Percentiles rank a stretch among this genome's conserved stretches.
Conservation (phyloP, 2,888 invertebrate genomes). For the Tenthredo mesomela region DNA sequence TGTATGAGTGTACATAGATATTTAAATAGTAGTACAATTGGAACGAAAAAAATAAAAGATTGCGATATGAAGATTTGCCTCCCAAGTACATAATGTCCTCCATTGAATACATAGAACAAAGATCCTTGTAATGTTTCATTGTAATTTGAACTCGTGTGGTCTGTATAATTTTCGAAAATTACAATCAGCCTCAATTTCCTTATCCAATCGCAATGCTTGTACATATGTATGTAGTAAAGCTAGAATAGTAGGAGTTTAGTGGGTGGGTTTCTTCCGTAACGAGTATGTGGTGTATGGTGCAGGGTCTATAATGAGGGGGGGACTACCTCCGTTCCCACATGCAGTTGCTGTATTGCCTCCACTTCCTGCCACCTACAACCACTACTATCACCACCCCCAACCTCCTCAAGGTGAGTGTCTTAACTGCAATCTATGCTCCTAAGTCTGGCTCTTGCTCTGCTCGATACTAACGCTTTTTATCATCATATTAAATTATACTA, state of each 20-base stretch:
- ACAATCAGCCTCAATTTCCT: slow-evolving; percentile 1
- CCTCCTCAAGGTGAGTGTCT: slow-evolving; percentile 73
- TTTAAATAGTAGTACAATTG: background rate
- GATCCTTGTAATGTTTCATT: background rate
- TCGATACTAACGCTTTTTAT: slow-evolving; percentile 1
- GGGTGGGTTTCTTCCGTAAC: slow-evolving; percentile 39
- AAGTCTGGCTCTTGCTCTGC: slow-evolving; percentile 27
- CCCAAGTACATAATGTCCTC: background rate
- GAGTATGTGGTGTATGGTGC: slow-evolving; percentile 71
- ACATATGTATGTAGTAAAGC: background rate
- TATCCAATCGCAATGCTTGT: slow-evolving; percentile 21
- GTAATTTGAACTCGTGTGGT: background rate
- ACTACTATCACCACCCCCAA: slow-evolving; percentile 71
- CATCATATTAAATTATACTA: background rate
- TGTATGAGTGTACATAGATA: background rate
- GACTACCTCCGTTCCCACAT: slow-evolving; percentile 79
- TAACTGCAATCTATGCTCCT: background rate
- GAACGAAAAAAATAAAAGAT: background rate
- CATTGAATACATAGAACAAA: background rate
- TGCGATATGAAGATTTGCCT: background rate
- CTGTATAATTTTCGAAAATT: background rate
- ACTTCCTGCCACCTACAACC: slow-evolving; percentile 75
- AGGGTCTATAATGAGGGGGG: slow-evolving; percentile 75
- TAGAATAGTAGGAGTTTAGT: slow-evolving; percentile 57
- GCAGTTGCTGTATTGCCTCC: slow-evolving; percentile 84